Base-by-base conservation (phyloP, 2,113 vertebrate genomes). In the Picathartes gymnocephalus region DNA sequence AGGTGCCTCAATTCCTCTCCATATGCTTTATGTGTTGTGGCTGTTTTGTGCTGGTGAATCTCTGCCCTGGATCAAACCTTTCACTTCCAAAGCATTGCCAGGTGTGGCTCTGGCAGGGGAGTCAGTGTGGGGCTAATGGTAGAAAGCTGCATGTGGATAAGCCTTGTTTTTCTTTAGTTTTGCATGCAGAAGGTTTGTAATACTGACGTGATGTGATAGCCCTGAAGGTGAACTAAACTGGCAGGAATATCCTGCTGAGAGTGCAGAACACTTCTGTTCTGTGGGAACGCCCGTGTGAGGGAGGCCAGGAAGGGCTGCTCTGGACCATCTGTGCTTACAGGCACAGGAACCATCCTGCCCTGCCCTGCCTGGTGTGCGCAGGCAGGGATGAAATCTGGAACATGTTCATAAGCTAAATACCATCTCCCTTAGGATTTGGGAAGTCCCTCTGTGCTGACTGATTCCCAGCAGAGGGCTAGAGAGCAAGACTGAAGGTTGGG, bases 221-320 rank as follows among this genome's bases (percentile, higher is more conserved):
- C 37, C 69, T 42, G 84, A 27, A 13, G 61, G 70, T 50, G 84
- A 76, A 27, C 23, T 50, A 72, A 73, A 17, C 15, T 35, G n/a
- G 53, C 73, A 91, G 93, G 78, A 85, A 30, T 54, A 68, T 42
- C 1, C 2, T 57, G 61, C 77, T 92, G 86, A 73, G n/a, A 30
- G 31, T 0, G 14, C 77, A 45, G 37, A 56, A 42, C 1, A 3
- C 12, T 28, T 89, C 81, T 78, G 64, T 60, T 73, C 68, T 1
- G 1, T 68, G 81, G 84, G 84, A 94, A 45, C 1, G 0, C 40
- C 73, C 2, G 4, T 47, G 61, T 45, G 44, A 16, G 0, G 0
- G 79, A 14, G 44, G 40, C 56, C 60, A 19, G 70, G 45, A 65
- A 48, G 48, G 54, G 53, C 40, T 18, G 68, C 50, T 39, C 0